phyloP scores from a whole-genome alignment of 2,888 invertebrate species.

The Cyrtodaria siliqua region DNA sequence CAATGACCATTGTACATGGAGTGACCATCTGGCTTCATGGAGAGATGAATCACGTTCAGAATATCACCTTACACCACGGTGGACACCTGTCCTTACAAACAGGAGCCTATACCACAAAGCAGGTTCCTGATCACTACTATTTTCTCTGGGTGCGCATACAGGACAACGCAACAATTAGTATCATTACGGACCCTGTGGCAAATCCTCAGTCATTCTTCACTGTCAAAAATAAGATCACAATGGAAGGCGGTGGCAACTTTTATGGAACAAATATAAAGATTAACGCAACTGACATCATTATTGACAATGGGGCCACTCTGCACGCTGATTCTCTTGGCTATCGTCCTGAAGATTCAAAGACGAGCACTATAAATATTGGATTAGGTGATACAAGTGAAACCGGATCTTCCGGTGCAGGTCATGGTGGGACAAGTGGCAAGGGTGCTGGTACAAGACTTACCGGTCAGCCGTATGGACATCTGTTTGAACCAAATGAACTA shows the following conservation, averaged over 20 bases:
- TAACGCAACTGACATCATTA: conserved; percentile 65
- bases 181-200: conserved; percentile 67
- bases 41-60: conserved; percentile 70
- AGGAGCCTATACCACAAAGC: conserved; percentile 65
- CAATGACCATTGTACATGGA: conserved; percentile 72
- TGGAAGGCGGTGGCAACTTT: conserved; percentile 77
- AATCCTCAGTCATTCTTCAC: conserved; percentile 62
- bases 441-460: conserved; percentile 67
- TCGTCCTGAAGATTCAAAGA: conserved; percentile 56
- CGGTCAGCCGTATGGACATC: conserved; percentile 77
- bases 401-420: conserved; percentile 77
- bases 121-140: conserved; percentile 48
- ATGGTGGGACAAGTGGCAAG: conserved; percentile 77
- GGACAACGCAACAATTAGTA: conserved; percentile 72
- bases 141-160: conserved; percentile 72
- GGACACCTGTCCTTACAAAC: conserved; percentile 70
- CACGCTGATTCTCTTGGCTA: conserved; percentile 73
- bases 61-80: conserved; percentile 73
- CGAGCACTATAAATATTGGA: conserved; percentile 61
- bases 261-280: conserved; percentile 70
- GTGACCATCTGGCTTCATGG: conserved; percentile 78
- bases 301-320: conserved; percentile 75
- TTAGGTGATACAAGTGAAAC: conserved; percentile 55
- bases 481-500: conserved; percentile 69
- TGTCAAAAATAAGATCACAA: conserved; percentile 59